Percentiles rank a stretch among this genome's conserved stretches.
phyloP scores from a whole-genome alignment of 2,888 invertebrate species.

The Chaitophorus viminalis region DNA sequence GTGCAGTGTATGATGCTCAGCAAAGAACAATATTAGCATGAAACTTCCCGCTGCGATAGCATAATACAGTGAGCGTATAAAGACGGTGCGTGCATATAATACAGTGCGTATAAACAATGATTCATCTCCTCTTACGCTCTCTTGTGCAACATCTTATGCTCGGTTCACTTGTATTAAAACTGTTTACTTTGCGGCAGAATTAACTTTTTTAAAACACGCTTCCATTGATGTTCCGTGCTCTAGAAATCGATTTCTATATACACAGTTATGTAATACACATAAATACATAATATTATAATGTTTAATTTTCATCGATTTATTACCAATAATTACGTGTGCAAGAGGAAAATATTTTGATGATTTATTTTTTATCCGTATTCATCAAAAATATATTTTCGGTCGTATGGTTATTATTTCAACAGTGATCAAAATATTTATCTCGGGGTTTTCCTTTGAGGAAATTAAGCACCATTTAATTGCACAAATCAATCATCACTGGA shows the following conservation, averaged over 20 bases:
- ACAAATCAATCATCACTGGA: too few species aligned
- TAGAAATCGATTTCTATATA: constrained; percentile 10
- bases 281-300: too few species aligned
- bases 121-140: constrained; percentile 21
- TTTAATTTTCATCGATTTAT: too few species aligned
- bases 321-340: too few species aligned
- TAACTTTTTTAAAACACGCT: background rate
- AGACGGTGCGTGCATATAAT: background rate
- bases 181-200: background rate
- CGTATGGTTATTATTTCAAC: too few species aligned
- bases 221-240: background rate
- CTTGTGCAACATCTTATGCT: constrained; percentile 19
- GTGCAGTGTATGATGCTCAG: background rate
- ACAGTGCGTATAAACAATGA: background rate
- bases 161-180: constrained; percentile 24
- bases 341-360: background rate
- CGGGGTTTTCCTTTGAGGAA: too few species aligned
- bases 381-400: background rate
- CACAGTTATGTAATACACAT: too few species aligned
- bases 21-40: background rate
- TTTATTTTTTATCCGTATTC: background rate
- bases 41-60: background rate
- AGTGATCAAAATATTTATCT: too few species aligned
- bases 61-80: background rate
- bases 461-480: too few species aligned